Evolutionary conservation across 2,113 vertebrate species (phyloP).

Genomic region (Engystomops pustulosus): DNA sequence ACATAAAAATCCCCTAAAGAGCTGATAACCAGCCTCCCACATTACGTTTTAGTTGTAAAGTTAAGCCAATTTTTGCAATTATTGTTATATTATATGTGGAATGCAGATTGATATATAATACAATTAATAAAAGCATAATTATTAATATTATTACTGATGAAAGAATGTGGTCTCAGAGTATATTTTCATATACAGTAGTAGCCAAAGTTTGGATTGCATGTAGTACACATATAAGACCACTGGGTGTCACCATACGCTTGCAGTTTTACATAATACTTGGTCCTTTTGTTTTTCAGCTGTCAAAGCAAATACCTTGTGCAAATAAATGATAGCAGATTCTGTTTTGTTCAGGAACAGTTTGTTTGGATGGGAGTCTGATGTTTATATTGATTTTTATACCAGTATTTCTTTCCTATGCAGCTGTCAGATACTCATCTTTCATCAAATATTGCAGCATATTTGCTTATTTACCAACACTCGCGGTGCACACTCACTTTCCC

Average conservation of each 20-base stretch:
- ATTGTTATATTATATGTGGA: too few species aligned
- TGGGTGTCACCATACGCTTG: constrained; percentile 30
- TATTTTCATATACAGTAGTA: too few species aligned
- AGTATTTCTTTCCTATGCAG: neutral
- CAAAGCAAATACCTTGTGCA: constrained; percentile 29
- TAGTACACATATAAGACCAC: constrained; percentile 38
- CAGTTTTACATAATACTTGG: neutral
- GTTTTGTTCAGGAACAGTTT: constrained; percentile 21
- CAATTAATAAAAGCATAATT: too few species aligned
- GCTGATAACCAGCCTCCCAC: too few species aligned
- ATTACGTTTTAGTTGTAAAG: too few species aligned
- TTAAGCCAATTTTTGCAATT: too few species aligned
- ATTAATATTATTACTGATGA: too few species aligned
- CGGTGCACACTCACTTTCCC: neutral
- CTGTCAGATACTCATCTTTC: neutral
- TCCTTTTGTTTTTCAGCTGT: neutral
- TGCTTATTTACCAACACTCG: neutral
- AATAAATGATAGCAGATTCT: constrained; percentile 23
- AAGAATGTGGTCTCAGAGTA: too few species aligned
- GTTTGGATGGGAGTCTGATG: constrained; percentile 9
- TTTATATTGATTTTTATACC: neutral
- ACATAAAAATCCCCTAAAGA: too few species aligned
- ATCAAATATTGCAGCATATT: neutral
- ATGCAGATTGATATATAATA: too few species aligned
- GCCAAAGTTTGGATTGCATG: neutral